A percentile compares a stretch with the other conserved stretches of the same genome.
Conservation (phyloP, 2,797 vertebrate species). For the Anas acuta region DNA sequence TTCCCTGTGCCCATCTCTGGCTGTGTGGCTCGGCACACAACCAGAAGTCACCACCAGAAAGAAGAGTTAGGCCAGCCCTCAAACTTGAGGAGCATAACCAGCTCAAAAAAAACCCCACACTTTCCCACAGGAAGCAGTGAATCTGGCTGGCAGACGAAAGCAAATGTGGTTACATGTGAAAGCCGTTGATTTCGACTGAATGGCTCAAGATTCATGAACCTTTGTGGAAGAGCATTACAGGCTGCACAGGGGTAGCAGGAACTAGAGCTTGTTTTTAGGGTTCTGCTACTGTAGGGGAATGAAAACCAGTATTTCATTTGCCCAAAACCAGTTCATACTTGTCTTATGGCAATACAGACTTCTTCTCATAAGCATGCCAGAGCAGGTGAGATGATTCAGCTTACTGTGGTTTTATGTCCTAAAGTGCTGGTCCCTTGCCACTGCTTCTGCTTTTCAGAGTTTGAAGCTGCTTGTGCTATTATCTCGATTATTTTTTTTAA, state of each 20-base stretch:
- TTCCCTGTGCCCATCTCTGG: background rate
- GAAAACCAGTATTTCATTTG: constrained; percentile 21
- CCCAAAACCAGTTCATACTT: constrained; percentile 28
- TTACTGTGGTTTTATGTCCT: constrained; percentile 26
- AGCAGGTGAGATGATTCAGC: constrained; percentile 16
- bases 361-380: constrained; percentile 11
- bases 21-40: background rate
- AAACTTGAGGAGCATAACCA: rapidly evolving
- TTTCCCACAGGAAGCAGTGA: background rate
- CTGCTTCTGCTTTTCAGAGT: constrained; percentile 17
- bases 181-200: background rate
- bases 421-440: constrained; percentile 26
- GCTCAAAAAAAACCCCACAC: background rate
- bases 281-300: background rate
- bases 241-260: background rate
- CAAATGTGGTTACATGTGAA: background rate
- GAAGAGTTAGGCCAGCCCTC: rapidly evolving
- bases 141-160: background rate
- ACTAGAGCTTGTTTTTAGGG: background rate
- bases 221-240: background rate
- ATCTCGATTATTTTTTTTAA: background rate
- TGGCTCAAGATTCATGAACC: background rate
- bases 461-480: constrained; percentile 32
- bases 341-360: constrained; percentile 12
- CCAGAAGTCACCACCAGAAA: rapidly evolving